Evolutionary conservation across 2,888 invertebrate genomes (phyloP).

Genomic region (Drosophila leonis): DNA sequence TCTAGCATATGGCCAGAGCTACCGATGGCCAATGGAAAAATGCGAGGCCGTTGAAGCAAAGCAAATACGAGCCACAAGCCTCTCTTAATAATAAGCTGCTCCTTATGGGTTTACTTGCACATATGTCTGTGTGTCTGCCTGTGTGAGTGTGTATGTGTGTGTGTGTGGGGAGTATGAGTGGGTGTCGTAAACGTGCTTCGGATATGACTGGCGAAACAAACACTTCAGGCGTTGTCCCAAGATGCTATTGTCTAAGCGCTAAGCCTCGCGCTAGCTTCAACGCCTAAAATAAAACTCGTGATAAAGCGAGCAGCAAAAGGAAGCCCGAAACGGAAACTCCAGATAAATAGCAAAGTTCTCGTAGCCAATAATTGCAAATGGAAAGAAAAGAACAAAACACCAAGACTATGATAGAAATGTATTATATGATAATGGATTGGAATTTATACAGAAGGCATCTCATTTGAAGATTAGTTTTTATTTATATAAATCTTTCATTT

Average conservation of each 20-base stretch:
- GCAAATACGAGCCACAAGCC: slow-evolving; percentile 53
- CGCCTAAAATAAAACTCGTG: slow-evolving; percentile 20
- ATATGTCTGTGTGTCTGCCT: slow-evolving; percentile 14
- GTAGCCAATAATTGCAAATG: slow-evolving; percentile 23
- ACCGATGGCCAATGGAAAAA: slow-evolving; percentile 39
- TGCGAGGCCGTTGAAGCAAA: slow-evolving; percentile 40
- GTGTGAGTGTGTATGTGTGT: slow-evolving; percentile 12
- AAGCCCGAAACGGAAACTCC: slow-evolving; percentile 16
- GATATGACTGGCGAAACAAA: slow-evolving; percentile 70
- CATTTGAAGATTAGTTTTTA: background rate
- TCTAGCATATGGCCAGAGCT: slow-evolving; percentile 52
- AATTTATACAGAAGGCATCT: background rate
- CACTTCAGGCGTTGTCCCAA: slow-evolving; percentile 71
- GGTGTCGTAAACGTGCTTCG: slow-evolving; percentile 62
- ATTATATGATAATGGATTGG: background rate
- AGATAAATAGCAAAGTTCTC: slow-evolving; percentile 22
- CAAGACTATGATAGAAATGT: background rate
- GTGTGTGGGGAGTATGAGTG: slow-evolving; percentile 3
- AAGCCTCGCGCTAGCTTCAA: slow-evolving; percentile 50
- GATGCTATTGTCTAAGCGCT: slow-evolving; percentile 74
- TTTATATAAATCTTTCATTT: too few species aligned
- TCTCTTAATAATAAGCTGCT: slow-evolving; percentile 68
- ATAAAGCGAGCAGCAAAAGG: slow-evolving; percentile 27
- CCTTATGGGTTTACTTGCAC: slow-evolving; percentile 26
- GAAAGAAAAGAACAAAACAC: background rate